Base-by-base conservation (phyloP, 2,888 invertebrate genomes). In the Galeopsomyia nigrocyanea region DNA sequence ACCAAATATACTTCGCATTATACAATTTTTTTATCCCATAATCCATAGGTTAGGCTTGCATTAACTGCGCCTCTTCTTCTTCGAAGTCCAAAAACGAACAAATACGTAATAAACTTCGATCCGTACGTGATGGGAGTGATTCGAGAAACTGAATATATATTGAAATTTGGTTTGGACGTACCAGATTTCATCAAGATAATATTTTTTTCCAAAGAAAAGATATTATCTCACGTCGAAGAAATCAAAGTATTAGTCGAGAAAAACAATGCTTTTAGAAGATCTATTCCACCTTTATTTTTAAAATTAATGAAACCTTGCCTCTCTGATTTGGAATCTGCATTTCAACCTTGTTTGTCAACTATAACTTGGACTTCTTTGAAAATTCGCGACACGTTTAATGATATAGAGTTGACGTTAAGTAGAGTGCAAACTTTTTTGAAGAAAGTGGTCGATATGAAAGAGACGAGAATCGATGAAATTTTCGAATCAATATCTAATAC, bases 281-380 rank as follows among this genome's bases (percentile, higher is more conserved):
- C 82, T 1, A 91, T 94, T 84, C 93, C 93, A 1, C 87, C 89
- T 71, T 83, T 94, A 21, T 94, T 94, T 81, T 85, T 93, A 49
- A 92, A 92, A 47, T 86, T 95, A 66, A 90, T 94, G 83, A 90
- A 91, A 64, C 89, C 91, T 3, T 90, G 91, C 73, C 86, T 95
- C 14, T 88, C 91, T 74, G 91, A 91, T 82, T 83, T 94, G 77
- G 94, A 94, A 75, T 88, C 89, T 64, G 90, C 91, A 0, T 91
- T 95, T 76, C 90, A 92, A 84, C 93, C 95, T 0, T 95, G 93
- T 0, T 86, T 95, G 14, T 92, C 93, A 0, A 91, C 91, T 0
- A 90, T 95, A 19, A 94, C 93, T 0, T 96, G 96, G 96, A 91
- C 93, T 0, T 95, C 95, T 0, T 89, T 94, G 78, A 92, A 92